Evolutionary conservation across 1,140 invertebrate species (phyloP).

Genomic region (Drosophila oshimai): DNA sequence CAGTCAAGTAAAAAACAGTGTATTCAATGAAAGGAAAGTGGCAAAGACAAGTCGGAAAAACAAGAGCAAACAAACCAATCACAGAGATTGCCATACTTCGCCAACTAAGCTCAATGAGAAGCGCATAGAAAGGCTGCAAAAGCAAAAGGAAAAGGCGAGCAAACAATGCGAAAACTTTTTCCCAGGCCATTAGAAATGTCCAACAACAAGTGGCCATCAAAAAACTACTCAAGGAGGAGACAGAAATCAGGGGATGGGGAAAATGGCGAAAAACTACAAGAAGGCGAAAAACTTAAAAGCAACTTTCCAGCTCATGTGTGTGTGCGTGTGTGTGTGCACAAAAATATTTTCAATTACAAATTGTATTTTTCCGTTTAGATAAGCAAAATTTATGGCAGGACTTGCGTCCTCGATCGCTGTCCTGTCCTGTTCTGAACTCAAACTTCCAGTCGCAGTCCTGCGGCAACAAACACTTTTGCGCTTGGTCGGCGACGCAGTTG

Average conservation of each 20-base stretch:
- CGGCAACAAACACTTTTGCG: conserved; percentile 75
- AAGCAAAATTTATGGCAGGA: conserved; percentile 76
- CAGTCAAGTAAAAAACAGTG: neutral
- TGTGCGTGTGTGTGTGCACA: conserved; percentile 24
- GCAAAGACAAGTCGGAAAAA: neutral
- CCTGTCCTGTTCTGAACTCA: conserved; percentile 1
- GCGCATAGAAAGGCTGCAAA: neutral
- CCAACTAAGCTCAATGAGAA: conserved; percentile 18
- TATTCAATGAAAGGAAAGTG: neutral
- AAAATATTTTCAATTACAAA: conserved; percentile 80
- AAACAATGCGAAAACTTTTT: conserved; percentile 23
- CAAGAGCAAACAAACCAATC: conserved; percentile 23
- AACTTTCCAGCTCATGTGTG: conserved; percentile 24
- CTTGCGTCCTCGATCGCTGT: neutral
- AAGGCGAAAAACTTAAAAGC: conserved; percentile 32
- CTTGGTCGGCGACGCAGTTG: conserved; percentile 70
- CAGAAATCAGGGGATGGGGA: neutral
- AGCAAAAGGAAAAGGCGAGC: neutral
- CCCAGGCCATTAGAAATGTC: conserved; percentile 22
- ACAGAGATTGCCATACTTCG: conserved; percentile 17
- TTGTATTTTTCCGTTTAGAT: conserved; percentile 80
- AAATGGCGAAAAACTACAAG: neutral
- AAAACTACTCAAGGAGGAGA: neutral
- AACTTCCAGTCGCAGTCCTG: conserved; percentile 53
- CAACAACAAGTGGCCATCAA: conserved; percentile 38